Conservation (phyloP, 2,888 invertebrate genomes). For the Doris montereyensis region DNA sequence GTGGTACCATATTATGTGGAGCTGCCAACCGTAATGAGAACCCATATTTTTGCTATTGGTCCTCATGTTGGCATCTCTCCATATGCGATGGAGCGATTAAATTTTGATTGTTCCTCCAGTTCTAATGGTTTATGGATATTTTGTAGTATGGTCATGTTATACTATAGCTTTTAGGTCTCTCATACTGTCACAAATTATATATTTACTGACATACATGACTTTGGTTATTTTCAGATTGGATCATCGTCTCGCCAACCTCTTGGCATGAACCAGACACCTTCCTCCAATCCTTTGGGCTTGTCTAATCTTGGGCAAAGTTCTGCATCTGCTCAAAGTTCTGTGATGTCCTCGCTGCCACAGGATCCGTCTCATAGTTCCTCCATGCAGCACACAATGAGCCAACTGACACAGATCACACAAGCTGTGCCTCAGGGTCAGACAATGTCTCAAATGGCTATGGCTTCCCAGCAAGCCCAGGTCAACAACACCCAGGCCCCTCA, state of each 20-base stretch:
- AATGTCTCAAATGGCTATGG: slow-evolving; percentile 33
- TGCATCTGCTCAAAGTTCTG: slow-evolving; percentile 24
- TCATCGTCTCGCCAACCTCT: slow-evolving; percentile 51
- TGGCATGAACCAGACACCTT: slow-evolving; percentile 39
- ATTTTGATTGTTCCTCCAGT: neutral
- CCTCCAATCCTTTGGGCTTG: slow-evolving; percentile 46
- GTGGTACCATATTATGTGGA: too few species aligned
- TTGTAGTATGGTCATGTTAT: too few species aligned
- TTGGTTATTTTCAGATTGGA: slow-evolving; percentile 64
- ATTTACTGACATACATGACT: too few species aligned
- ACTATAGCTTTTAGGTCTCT: too few species aligned
- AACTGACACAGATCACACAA: slow-evolving; percentile 48
- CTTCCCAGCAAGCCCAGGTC: slow-evolving; percentile 36
- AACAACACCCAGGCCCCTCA: slow-evolving; percentile 27
- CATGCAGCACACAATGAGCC: slow-evolving; percentile 39
- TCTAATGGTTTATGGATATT: neutral
- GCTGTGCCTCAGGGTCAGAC: slow-evolving; percentile 42
- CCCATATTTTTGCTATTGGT: too few species aligned
- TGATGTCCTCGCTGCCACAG: slow-evolving; percentile 30
- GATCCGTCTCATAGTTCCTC: slow-evolving; percentile 36
- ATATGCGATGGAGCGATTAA: too few species aligned
- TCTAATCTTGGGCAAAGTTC: slow-evolving; percentile 38
- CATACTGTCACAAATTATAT: too few species aligned
- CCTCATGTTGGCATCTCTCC: too few species aligned
- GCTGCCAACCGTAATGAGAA: too few species aligned